Base-by-base conservation (phyloP, 2,888 invertebrate species). In the Diadegma fenestrale region DNA sequence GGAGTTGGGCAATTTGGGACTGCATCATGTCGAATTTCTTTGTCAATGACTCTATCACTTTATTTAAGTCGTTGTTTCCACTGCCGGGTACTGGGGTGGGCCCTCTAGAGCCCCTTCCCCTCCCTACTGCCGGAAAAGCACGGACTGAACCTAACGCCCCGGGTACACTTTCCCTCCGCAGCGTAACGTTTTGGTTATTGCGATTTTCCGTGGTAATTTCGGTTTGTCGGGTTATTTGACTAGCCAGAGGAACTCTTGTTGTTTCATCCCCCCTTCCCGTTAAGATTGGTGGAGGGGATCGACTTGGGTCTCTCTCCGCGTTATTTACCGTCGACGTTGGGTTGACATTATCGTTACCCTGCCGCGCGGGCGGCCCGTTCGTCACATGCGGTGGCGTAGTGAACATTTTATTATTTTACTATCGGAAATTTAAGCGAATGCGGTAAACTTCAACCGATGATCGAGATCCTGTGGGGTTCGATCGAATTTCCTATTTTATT, bases 101-200 rank as follows among this genome's bases (percentile, higher is more conserved):
- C 26, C 73, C 73, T 17, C 73, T 73, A 22, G 58, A 73, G 26
- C 58, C 58, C 12, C 73, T 58, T 41, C 58, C 73, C 26, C 58
- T 58, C 26, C 58, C 73, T 7, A 43, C 58, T 26, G 14, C 22
- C 41, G 41, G 33, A 17, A 43, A 14, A 7, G 22, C 4, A 43
- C 58, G 73, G 12, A 17, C 43, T 6, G 14, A 2, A 1, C 22
- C 33, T 37, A 51, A 51, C 6, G 10, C 54, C 10, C 73, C 41
- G 22, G 41, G 22, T 61, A 58, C 7, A 22, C 43, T 43, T 41
- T 73, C 58, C 43, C 58, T 22, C 26, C 58, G 22, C 26, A 26
- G 22, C 43, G 41, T 19, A 2, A 41, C 8, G 43, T 26, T 22
- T 61, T 33, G 10, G 26, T 26, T 14, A 10, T 7, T 73, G 17